phyloP scores from a whole-genome alignment of 2,888 invertebrate genomes.

The Acrocera orbiculus region DNA sequence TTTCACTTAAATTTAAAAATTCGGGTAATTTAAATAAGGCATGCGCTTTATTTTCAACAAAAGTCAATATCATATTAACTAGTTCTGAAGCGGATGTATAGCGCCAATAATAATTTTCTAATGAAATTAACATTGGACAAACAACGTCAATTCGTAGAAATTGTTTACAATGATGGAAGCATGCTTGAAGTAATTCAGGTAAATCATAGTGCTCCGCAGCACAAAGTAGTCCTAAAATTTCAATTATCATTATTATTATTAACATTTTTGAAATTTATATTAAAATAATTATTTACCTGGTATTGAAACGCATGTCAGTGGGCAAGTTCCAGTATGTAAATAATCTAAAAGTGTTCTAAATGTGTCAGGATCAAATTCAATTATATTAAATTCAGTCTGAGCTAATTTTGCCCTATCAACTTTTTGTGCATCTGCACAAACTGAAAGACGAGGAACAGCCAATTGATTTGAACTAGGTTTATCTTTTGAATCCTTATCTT shows the following conservation, averaged over 20 bases:
- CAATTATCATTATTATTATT: no score
- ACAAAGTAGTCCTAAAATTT: conserved; percentile 47
- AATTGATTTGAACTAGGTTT: conserved; percentile 53
- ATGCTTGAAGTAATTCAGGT: conserved; percentile 80
- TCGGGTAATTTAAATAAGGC: conserved; percentile 69
- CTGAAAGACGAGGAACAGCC: conserved; percentile 73
- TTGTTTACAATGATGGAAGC: conserved; percentile 90
- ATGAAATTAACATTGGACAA: conserved; percentile 77
- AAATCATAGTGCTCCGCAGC: conserved; percentile 90
- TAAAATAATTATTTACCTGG: conserved; percentile 40
- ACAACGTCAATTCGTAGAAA: conserved; percentile 83
- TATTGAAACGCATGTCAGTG: conserved; percentile 78
- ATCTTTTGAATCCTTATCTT: conserved; percentile 62
- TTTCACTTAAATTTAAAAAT: conserved; percentile 76
- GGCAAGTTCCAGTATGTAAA: conserved; percentile 82
- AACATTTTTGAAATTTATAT: neutral
- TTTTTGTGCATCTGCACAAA: conserved; percentile 87
- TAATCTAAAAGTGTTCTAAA: conserved; percentile 82
- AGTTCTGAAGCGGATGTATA: conserved; percentile 86
- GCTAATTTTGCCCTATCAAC: conserved; percentile 81
- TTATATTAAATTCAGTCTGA: conserved; percentile 88
- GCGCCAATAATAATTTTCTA: conserved; percentile 91
- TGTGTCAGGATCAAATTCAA: conserved; percentile 88
- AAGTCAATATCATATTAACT: conserved; percentile 85
- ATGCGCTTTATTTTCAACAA: conserved; percentile 72